Conservation (phyloP, 2,888 invertebrate genomes). For the Amblyjoppa proteus region DNA sequence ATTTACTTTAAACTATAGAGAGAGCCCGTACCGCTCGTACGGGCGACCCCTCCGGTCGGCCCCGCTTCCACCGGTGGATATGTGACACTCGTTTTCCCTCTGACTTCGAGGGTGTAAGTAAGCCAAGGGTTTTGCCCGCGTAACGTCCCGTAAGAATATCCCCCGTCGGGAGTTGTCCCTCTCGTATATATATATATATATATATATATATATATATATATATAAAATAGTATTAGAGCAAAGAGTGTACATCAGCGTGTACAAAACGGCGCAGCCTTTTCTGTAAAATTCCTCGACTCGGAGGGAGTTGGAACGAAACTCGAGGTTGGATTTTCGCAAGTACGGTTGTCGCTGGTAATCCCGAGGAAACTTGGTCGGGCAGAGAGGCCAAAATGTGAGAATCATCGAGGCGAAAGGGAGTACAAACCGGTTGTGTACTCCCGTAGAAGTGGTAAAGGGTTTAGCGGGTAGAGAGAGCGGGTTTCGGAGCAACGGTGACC, state of each 20-base stretch:
- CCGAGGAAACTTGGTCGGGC: background rate
- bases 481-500: slow-evolving; percentile 59
- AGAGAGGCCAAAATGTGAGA: slow-evolving; percentile 2
- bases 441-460: slow-evolving; percentile 27
- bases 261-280: slow-evolving; percentile 45
- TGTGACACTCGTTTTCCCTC: slow-evolving; percentile 60
- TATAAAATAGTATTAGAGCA: slow-evolving; percentile 24
- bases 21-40: slow-evolving; percentile 43
- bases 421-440: slow-evolving; percentile 66
- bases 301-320: slow-evolving; percentile 39
- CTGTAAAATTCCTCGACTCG: slow-evolving; percentile 10
- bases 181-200: background rate
- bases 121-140: slow-evolving; percentile 43
- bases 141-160: slow-evolving; percentile 53
- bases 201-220: no score
- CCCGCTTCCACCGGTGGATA: slow-evolving; percentile 30
- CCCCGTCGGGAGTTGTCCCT: slow-evolving; percentile 36
- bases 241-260: slow-evolving; percentile 29
- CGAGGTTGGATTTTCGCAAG: slow-evolving; percentile 19
- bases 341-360: background rate
- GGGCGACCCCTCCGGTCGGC: slow-evolving; percentile 35
- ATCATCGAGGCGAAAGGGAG: slow-evolving; percentile 4
- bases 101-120: slow-evolving; percentile 56
- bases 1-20: slow-evolving; percentile 67
- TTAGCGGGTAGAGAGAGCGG: slow-evolving; percentile 65